phyloP scores from a whole-genome alignment of 2,797 vertebrate species.

The Alectoris magna region DNA sequence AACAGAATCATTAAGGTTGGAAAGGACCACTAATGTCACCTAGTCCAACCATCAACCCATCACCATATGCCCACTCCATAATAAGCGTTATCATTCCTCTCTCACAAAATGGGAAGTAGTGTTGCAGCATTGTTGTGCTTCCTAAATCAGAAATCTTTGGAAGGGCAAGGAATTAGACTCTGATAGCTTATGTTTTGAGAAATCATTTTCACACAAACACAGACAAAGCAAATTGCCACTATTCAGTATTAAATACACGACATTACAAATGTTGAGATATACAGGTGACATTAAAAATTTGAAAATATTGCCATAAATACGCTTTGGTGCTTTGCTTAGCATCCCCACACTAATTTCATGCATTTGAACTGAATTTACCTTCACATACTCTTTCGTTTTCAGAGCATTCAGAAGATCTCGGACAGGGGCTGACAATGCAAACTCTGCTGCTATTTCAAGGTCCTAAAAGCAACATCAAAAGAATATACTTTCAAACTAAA shows the following conservation, averaged over 20 bases:
- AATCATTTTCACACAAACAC: background rate
- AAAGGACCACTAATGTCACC: no score
- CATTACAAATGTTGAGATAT: background rate
- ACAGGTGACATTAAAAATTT: background rate
- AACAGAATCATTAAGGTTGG: background rate
- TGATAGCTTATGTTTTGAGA: no score
- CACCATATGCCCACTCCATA: background rate
- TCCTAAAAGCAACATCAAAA: constrained; percentile 84
- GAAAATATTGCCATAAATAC: background rate
- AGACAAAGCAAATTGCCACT: background rate
- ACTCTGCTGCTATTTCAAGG: constrained; percentile 96
- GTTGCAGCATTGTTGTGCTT: background rate
- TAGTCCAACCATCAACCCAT: no score
- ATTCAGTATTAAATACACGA: background rate
- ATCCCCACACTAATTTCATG: background rate
- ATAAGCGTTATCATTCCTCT: background rate
- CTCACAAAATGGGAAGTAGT: background rate
- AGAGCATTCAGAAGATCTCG: constrained; percentile 87
- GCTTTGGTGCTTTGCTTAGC: background rate
- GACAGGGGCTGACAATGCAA: constrained; percentile 88
- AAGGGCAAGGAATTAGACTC: background rate
- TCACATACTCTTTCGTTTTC: constrained; percentile 89
- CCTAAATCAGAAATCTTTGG: background rate
- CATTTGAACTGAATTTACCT: constrained; percentile 80
- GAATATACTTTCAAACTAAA: constrained; percentile 7